phyloP scores from a whole-genome alignment of 2,888 invertebrate genomes.

The Labia minor region DNA sequence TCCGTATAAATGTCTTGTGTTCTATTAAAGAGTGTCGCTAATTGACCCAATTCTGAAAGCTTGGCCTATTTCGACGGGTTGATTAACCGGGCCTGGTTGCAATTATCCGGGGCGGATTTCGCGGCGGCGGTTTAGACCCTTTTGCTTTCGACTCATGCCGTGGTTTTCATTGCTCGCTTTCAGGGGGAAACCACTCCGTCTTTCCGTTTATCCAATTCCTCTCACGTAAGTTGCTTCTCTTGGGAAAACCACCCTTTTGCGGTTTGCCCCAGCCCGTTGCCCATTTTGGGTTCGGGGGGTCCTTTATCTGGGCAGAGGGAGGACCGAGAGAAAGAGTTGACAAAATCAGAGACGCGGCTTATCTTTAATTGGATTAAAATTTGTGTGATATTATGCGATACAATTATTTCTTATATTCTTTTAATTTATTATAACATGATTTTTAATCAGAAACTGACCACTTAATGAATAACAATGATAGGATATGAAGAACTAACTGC shows the following conservation, averaged over 20 bases:
- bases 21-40: too few relatives aligned
- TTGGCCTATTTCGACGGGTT: too few relatives aligned
- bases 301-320: not conserved
- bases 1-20: too few relatives aligned
- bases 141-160: constrained; percentile 5
- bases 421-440: not conserved
- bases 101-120: constrained; percentile 7
- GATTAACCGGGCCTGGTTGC: not conserved
- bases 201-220: constrained; percentile 37
- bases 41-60: too few relatives aligned
- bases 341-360: not conserved
- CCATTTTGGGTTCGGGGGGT: not conserved
- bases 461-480: not conserved
- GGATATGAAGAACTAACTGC: too few relatives aligned
- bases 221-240: constrained; percentile 35
- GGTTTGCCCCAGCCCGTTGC: not conserved
- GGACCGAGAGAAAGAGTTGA: not conserved
- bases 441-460: not conserved
- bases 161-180: constrained; percentile 24
- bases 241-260: not conserved
- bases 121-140: not conserved
- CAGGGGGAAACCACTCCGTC: constrained; percentile 36
- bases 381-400: not conserved
- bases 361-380: constrained; percentile 18
- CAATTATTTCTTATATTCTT: not conserved